phyloP scores from a whole-genome alignment of 2,888 invertebrate species.

The Zygaena filipendulae region DNA sequence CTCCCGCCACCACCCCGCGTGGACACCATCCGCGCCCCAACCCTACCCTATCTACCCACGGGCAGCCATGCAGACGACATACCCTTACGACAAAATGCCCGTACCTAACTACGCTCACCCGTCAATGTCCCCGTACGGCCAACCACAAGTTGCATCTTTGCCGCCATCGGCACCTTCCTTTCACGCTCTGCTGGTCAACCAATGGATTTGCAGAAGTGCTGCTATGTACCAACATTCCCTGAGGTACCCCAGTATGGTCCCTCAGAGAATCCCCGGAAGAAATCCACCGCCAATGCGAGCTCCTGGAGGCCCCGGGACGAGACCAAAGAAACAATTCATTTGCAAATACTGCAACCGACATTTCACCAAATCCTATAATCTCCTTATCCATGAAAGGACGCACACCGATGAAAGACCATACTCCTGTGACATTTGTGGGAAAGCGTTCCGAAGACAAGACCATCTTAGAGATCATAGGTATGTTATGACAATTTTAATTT shows the following conservation, averaged over 20 bases:
- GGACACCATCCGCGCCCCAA: conserved; percentile 39
- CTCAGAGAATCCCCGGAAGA: conserved; percentile 59
- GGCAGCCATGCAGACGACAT: conserved; percentile 44
- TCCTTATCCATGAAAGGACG: conserved; percentile 96
- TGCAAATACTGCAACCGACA: conserved; percentile 97
- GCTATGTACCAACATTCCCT: conserved; percentile 73
- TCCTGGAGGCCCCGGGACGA: conserved; percentile 64
- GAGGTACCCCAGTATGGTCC: conserved; percentile 59
- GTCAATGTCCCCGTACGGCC: conserved; percentile 51
- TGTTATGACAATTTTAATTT: conserved; percentile 19
- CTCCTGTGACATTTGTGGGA: conserved; percentile 95
- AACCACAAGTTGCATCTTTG: conserved; percentile 54
- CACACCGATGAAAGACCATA: conserved; percentile 98
- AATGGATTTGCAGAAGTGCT: conserved; percentile 80
- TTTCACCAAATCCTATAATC: conserved; percentile 98
- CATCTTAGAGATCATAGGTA: conserved; percentile 91
- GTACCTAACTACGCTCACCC: conserved; percentile 42
- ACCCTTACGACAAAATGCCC: conserved; percentile 49
- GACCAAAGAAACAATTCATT: conserved; percentile 90
- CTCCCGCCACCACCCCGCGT: conserved; percentile 45
- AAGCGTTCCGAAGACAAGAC: conserved; percentile 95
- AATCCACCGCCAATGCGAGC: conserved; percentile 67
- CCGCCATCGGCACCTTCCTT: conserved; percentile 59
- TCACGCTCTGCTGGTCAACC: conserved; percentile 76
- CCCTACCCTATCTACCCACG: conserved; percentile 45